These are phyloP conservation scores for Cotesia congregata DNA, from an alignment of 2,888 invertebrate genomes.

Conservation along the genomic window DNA sequence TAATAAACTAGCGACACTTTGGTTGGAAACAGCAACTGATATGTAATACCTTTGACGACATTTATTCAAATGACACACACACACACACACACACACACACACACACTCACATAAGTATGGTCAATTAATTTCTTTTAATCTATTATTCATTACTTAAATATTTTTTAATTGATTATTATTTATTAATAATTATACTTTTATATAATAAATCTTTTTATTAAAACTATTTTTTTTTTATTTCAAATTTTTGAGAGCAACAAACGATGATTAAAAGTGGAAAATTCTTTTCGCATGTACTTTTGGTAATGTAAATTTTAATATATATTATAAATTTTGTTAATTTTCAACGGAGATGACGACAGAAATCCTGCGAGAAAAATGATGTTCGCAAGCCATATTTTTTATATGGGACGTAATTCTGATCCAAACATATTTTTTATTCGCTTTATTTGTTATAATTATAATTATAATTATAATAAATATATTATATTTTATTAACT, in stretches of 20 bases:
- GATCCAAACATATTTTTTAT: constrained; percentile 40
- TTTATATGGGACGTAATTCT: constrained; percentile 50
- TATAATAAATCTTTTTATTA: background rate
- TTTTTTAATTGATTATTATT: background rate
- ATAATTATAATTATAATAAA: background rate
- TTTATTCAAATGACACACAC: background rate
- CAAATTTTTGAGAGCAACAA: background rate
- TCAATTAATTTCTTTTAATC: background rate
- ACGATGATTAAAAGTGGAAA: background rate
- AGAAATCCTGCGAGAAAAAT: constrained; percentile 36
- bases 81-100: background rate
- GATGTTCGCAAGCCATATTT: constrained; percentile 43
- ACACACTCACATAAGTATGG: background rate
- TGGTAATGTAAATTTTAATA: background rate
- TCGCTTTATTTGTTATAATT: constrained; percentile 9
- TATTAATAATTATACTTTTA: background rate
- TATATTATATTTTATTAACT: background rate
- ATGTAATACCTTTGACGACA: background rate
- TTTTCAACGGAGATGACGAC: constrained; percentile 41
- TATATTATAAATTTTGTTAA: background rate
- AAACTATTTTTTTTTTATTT: background rate
- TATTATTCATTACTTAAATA: background rate
- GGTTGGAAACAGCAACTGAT: constrained; percentile 3
- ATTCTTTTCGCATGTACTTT: constrained; percentile 38
- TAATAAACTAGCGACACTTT: background rate